These are phyloP conservation scores for Drosophila peninsularis DNA, from an alignment of 2,888 invertebrate genomes.

Conservation along the genomic window DNA sequence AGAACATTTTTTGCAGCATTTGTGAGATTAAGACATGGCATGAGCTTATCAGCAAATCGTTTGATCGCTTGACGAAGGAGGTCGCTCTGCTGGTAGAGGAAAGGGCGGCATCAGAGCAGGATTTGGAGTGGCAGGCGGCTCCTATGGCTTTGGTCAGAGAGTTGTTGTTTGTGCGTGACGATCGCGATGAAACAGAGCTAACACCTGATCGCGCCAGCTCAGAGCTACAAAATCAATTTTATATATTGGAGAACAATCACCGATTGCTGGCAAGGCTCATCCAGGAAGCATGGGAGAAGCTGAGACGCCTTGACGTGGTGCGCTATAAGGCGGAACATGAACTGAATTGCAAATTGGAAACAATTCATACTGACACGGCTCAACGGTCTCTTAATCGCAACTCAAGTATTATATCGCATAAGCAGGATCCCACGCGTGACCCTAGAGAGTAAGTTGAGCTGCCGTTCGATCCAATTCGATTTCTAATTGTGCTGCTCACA, in stretches of 20 bases:
- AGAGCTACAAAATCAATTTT: constrained; percentile 91
- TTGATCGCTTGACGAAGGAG: constrained; percentile 88
- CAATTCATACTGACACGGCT: constrained; percentile 90
- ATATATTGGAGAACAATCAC: constrained; percentile 90
- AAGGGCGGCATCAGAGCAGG: constrained; percentile 90
- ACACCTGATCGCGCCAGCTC: constrained; percentile 91
- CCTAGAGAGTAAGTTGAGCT: constrained; percentile 87
- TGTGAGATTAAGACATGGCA: constrained; percentile 86
- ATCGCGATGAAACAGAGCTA: constrained; percentile 89
- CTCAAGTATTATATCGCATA: constrained; percentile 92
- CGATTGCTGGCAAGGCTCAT: constrained; percentile 89
- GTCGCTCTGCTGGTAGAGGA: constrained; percentile 88
- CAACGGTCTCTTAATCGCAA: constrained; percentile 91
- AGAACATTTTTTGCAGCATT: constrained; percentile 82
- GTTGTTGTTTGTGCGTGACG: constrained; percentile 91
- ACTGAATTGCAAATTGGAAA: constrained; percentile 91
- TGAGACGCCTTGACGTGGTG: constrained; percentile 34
- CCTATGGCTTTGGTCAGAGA: constrained; percentile 89
- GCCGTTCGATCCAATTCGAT: background rate
- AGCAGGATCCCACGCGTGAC: constrained; percentile 91
- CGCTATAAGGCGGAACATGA: constrained; percentile 90
- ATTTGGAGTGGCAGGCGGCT: constrained; percentile 88
- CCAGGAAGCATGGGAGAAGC: constrained; percentile 90
- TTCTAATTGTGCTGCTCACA: constrained; percentile 57
- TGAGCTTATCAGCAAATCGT: constrained; percentile 86